phyloP scores from a whole-genome alignment of 2,797 vertebrate genomes.

The Acridotheres tristis region DNA sequence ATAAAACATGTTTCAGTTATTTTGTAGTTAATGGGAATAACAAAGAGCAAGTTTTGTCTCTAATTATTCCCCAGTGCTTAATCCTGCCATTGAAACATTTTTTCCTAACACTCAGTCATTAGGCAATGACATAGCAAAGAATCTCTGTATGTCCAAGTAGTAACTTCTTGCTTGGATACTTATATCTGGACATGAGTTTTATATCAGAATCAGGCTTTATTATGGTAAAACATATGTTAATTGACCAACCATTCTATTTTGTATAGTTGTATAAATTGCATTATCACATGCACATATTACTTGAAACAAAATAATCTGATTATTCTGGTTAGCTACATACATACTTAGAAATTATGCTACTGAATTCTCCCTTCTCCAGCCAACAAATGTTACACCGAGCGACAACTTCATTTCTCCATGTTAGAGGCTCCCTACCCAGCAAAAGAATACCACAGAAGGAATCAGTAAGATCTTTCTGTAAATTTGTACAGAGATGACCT shows the following conservation, averaged over 20 bases:
- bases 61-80: neutral
- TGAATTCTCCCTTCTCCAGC: neutral
- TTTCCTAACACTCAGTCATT: neutral
- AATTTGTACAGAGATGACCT: neutral
- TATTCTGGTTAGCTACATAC: neutral
- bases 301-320: neutral
- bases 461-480: neutral
- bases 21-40: neutral
- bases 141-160: neutral
- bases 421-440: neutral
- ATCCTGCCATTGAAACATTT: neutral
- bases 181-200: neutral
- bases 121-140: accelerated
- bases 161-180: neutral
- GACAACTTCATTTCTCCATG: neutral
- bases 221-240: neutral
- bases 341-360: neutral
- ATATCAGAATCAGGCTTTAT: neutral
- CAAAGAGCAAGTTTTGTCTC: neutral
- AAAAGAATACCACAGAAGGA: neutral
- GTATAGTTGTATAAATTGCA: neutral
- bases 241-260: neutral
- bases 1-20: neutral
- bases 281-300: neutral
- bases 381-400: neutral